Evolutionary conservation across 1,140 invertebrate genomes (phyloP), one percentile per base, ranked within the genome.

Genomic region (Dendrolimus kikuchii): DNA sequence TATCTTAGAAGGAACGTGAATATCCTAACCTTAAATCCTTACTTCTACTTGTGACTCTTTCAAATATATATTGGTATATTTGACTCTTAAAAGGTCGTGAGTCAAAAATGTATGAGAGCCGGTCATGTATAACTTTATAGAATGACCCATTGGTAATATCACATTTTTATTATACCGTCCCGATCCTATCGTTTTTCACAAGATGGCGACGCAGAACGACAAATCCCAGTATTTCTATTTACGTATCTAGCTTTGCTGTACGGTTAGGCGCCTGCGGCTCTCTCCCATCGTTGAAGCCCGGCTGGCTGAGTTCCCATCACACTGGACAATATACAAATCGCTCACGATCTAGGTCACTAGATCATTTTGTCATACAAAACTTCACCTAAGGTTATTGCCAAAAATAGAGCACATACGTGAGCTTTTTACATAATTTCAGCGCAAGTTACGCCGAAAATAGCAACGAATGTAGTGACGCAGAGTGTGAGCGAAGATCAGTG

Each of bases 381-480:
- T 69, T 66, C 59, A 58, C 59, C 74, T 80, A 77, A 81, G 74
- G 77, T 78, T 84, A 83, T 68, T 59, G 74, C 77, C 75, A 76
- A 76, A 81, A 84, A 86, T 86, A 86, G 79, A 64, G 59, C 67
- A 71, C 71, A 76, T 80, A 77, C 68, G 73, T 71, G 68, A 70
- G 75, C 77, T 84, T 82, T 86, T 86, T 83, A 86, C 81, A 84
- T 86, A 86, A 84, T 86, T 86, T 86, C 77, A 81, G 77, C 77
- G 77, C 79, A 81, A 81, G 80, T 77, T 71, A 71, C 68, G 63
- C 73, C 76, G 68, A 81, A 84, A 86, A 86, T 86, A 86, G 79
- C 74, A 57, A 49, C 64, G 62, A 23, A 56, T 62, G 66, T 64
- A 56, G 64, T 81, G 80, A 81, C 78, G 78, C 74, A 81, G 72